A percentile compares a stretch with the other conserved stretches of the same genome.
These are phyloP conservation scores for Volucella inanis DNA, from an alignment of 2,888 invertebrate genomes.

Conservation along the genomic window DNA sequence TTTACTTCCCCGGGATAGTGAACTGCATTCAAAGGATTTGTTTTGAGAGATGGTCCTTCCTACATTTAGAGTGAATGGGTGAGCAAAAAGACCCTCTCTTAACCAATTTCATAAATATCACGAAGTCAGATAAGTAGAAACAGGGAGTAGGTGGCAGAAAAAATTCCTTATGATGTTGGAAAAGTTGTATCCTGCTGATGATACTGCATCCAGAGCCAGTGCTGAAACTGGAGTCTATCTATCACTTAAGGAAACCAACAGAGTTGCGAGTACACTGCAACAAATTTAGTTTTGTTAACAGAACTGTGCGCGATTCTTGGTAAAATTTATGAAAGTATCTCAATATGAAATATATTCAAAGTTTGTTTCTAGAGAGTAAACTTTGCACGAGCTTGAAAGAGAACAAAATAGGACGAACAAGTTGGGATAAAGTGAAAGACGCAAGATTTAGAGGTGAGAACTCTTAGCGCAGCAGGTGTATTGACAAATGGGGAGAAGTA, in stretches of 20 bases:
- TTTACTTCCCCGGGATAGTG: constrained; percentile 23
- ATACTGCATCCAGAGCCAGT: constrained; percentile 11
- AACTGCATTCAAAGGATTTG: constrained; percentile 50
- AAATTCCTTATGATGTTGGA: constrained; percentile 21
- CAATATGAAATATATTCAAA: constrained; percentile 73
- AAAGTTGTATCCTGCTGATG: constrained; percentile 68
- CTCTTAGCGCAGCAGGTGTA: constrained; percentile 39
- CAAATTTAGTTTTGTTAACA: constrained; percentile 74
- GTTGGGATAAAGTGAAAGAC: neutral
- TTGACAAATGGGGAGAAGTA: constrained; percentile 41
- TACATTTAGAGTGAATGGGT: neutral
- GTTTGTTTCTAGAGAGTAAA: constrained; percentile 57
- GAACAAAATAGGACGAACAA: neutral
- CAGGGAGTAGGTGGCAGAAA: constrained; percentile 21
- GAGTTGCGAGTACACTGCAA: constrained; percentile 53
- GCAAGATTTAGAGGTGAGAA: constrained; percentile 49
- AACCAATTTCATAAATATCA: constrained; percentile 67
- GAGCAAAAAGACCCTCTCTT: constrained; percentile 26
- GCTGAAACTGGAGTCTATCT: constrained; percentile 70
- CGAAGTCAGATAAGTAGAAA: constrained; percentile 58
- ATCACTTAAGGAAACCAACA: constrained; percentile 53
- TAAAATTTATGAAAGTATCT: constrained; percentile 70
- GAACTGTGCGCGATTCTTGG: constrained; percentile 64
- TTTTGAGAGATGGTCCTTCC: constrained; percentile 10
- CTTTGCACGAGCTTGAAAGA: constrained; percentile 28